These are phyloP conservation scores for Pteromalus puparum DNA, from an alignment of 1,140 invertebrate species.

Conservation along the genomic window DNA sequence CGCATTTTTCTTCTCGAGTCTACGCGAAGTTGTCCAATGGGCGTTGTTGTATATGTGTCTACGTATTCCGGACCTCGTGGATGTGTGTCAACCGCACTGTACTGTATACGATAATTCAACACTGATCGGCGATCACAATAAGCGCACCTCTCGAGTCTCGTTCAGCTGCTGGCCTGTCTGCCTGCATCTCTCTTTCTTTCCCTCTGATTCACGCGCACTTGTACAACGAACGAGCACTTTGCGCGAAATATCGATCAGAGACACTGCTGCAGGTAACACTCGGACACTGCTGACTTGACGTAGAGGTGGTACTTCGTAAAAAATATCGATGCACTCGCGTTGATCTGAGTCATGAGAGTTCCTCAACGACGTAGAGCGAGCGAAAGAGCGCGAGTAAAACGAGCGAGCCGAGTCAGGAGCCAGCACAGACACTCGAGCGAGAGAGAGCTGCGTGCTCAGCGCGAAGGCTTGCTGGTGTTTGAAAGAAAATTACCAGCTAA, in stretches of 20 bases:
- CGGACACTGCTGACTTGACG: neutral
- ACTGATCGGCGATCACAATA: constrained; percentile 13
- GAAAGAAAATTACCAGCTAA: constrained; percentile 74
- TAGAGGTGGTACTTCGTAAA: neutral
- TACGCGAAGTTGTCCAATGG: neutral
- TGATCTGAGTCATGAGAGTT: constrained; percentile 11
- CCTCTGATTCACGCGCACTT: constrained; percentile 26
- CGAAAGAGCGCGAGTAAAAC: neutral
- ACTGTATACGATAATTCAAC: constrained; percentile 9
- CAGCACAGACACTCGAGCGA: constrained; percentile 35
- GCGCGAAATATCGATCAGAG: neutral
- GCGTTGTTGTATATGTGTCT: neutral
- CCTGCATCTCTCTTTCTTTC: neutral
- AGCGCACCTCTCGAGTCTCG: neutral
- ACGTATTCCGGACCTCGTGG: too few relatives aligned
- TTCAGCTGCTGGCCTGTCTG: neutral
- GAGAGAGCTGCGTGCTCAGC: constrained; percentile 59
- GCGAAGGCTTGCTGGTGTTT: constrained; percentile 73
- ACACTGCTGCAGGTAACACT: neutral
- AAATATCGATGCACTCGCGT: neutral
- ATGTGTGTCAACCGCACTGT: neutral
- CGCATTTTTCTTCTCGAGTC: neutral
- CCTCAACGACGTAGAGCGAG: neutral
- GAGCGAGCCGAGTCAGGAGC: neutral
- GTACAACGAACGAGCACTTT: constrained; percentile 18